Percentiles rank a stretch among this genome's conserved stretches.
phyloP scores from a whole-genome alignment of 2,888 invertebrate genomes.

The Drosophila kambysellisi region DNA sequence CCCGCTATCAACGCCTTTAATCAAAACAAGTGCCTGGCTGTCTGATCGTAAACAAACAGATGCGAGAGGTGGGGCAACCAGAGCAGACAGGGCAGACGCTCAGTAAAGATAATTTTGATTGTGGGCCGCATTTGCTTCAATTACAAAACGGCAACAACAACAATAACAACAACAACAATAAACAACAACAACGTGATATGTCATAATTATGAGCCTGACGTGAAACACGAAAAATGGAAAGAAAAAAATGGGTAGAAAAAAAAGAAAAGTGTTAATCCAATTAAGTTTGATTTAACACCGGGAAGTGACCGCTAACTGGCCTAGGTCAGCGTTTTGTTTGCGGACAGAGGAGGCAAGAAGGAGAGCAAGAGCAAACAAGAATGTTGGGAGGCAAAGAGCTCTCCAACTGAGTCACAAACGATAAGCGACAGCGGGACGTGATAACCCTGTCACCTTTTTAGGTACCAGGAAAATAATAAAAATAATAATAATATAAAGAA shows the following conservation, averaged over 20 bases:
- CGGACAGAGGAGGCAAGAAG: background rate
- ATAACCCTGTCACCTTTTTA: slow-evolving; percentile 50
- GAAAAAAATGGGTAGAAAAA: background rate
- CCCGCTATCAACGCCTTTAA: slow-evolving; percentile 57
- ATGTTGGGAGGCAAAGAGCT: background rate
- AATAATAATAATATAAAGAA: background rate
- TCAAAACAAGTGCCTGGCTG: slow-evolving; percentile 65
- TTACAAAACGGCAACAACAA: slow-evolving; percentile 61
- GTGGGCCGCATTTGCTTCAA: slow-evolving; percentile 58
- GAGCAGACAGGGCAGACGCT: slow-evolving; percentile 3
- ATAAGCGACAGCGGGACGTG: slow-evolving; percentile 21
- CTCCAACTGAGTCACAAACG: slow-evolving; percentile 44
- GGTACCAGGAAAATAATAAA: slow-evolving; percentile 7
- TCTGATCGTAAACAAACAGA: slow-evolving; percentile 58
- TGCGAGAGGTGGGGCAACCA: background rate
- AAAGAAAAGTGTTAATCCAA: slow-evolving; percentile 71
- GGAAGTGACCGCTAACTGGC: slow-evolving; percentile 58
- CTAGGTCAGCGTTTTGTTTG: slow-evolving; percentile 54
- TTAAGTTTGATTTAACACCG: slow-evolving; percentile 65
- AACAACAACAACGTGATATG: slow-evolving; percentile 47
- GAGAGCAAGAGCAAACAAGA: background rate
- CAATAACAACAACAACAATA: background rate
- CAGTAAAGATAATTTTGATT: slow-evolving; percentile 45
- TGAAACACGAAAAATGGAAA: background rate
- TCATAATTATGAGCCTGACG: slow-evolving; percentile 60